These are phyloP conservation scores for Odocoileus hemionus DNA, from an alignment of 2,113 vertebrate species.

Conservation along the genomic window DNA sequence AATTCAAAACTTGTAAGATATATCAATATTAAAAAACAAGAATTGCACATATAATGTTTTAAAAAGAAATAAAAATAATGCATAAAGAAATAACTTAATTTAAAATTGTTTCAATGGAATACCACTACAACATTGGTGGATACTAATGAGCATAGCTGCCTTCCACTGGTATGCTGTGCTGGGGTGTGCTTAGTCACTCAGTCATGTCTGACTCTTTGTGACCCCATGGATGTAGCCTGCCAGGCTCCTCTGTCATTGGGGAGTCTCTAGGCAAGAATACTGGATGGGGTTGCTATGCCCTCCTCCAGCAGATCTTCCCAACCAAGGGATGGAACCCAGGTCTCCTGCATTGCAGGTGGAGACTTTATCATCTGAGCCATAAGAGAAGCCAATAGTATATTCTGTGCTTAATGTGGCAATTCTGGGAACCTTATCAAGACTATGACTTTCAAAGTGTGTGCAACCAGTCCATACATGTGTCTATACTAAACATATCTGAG, in stretches of 20 bases:
- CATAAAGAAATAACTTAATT: neutral
- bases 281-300: neutral
- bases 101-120: neutral
- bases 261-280: neutral
- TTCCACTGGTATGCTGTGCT: slow-evolving; percentile 58
- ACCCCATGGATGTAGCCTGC: neutral
- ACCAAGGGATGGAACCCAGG: neutral
- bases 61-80: neutral
- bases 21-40: neutral
- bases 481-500: neutral
- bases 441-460: neutral
- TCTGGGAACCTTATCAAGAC: neutral
- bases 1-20: neutral
- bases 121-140: slow-evolving; percentile 67
- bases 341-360: neutral
- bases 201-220: neutral
- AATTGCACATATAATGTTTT: neutral
- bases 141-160: slow-evolving; percentile 83
- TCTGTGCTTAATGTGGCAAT: neutral
- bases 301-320: neutral
- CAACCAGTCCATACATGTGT: neutral
- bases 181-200: neutral
- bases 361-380: neutral
- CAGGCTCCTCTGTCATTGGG: neutral
- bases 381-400: neutral